Conservation (phyloP, 92 coral and sea anemone genomes). For the Heliopora coerulea region DNA sequence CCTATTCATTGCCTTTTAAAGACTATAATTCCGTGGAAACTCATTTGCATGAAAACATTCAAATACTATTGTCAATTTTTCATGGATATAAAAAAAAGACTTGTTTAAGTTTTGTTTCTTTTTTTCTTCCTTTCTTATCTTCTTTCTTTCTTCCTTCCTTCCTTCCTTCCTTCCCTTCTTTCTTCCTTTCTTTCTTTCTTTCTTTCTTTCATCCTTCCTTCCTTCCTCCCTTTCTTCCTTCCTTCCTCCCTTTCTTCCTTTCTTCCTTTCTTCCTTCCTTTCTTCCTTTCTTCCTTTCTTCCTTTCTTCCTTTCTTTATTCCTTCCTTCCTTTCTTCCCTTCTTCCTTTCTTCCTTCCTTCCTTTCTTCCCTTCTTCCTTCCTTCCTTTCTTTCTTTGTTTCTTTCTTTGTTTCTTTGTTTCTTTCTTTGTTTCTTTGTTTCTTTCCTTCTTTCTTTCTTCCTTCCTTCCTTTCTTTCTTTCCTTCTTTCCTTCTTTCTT, state of each 20-base stretch:
- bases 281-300: background rate
- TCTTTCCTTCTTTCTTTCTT: background rate
- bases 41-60: too few species aligned
- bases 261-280: background rate
- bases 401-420: background rate
- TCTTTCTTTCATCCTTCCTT: too few species aligned
- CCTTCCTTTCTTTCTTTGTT: background rate
- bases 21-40: too few species aligned
- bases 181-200: too few species aligned
- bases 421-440: background rate
- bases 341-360: background rate
- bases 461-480: background rate
- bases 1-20: background rate
- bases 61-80: too few species aligned
- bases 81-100: too few species aligned
- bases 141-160: too few species aligned
- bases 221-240: background rate
- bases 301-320: background rate
- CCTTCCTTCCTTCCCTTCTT: too few species aligned
- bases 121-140: too few species aligned
- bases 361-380: background rate
- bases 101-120: too few species aligned
- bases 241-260: background rate
- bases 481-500: background rate
- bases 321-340: background rate